A percentile compares a stretch with the other conserved stretches of the same genome.
phyloP scores from a whole-genome alignment of 2,797 vertebrate genomes.

The Lemur catta region DNA sequence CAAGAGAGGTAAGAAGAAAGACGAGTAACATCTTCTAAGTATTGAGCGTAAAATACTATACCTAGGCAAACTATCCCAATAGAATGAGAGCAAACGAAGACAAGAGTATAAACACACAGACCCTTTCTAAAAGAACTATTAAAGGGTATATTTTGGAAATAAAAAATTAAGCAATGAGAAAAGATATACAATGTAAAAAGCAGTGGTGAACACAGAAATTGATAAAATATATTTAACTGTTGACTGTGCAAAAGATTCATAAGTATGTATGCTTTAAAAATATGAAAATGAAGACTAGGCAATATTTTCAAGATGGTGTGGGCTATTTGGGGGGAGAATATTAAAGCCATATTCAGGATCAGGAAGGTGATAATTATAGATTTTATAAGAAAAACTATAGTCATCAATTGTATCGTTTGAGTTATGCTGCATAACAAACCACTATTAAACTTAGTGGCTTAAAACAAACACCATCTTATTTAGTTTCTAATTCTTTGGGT shows the following conservation, averaged over 20 bases:
- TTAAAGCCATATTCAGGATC: constrained; percentile 19
- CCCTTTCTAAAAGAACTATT: neutral
- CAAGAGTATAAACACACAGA: neutral
- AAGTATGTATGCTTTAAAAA: neutral
- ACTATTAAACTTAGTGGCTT: neutral
- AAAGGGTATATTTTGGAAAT: neutral
- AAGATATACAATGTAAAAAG: neutral
- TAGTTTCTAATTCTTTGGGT: neutral
- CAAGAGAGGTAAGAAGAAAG: neutral
- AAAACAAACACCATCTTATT: neutral
- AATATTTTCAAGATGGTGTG: neutral
- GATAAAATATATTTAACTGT: neutral
- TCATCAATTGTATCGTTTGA: neutral
- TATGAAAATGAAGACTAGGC: neutral
- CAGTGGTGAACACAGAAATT: neutral
- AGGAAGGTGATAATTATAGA: constrained; percentile 7
- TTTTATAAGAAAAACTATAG: neutral
- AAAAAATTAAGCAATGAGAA: neutral
- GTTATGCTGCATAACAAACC: neutral
- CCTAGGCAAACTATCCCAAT: neutral
- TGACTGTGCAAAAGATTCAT: neutral
- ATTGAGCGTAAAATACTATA: neutral
- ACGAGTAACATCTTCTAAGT: neutral
- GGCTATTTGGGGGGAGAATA: neutral
- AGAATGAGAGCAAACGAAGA: constrained; percentile 7